Evolutionary conservation across 2,797 vertebrate species (phyloP).

Genomic region (Scolopax rusticola): DNA sequence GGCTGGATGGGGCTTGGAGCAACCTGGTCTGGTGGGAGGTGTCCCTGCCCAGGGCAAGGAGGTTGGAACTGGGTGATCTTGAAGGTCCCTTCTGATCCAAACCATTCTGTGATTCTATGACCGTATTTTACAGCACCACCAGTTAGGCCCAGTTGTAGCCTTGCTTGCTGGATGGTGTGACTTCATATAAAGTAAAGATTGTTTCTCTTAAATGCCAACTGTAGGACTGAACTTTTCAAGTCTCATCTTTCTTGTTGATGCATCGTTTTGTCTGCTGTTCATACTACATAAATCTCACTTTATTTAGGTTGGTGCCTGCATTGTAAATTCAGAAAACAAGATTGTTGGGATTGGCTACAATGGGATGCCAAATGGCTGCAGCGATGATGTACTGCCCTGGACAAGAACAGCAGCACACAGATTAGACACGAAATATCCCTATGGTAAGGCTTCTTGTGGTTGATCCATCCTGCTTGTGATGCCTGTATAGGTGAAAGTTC

Average conservation of each 20-base stretch:
- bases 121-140: neutral
- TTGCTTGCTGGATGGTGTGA: neutral
- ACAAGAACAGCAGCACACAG: slow-evolving; percentile 81
- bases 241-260: neutral
- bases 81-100: no score
- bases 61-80: no score
- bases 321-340: slow-evolving; percentile 95
- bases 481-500: neutral
- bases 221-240: neutral
- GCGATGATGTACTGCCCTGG: slow-evolving; percentile 92
- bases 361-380: slow-evolving; percentile 95
- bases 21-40: no score
- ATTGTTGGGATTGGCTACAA: slow-evolving; percentile 97
- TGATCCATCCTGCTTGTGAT: neutral
- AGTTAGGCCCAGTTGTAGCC: neutral
- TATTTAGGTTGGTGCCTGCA: slow-evolving; percentile 93
- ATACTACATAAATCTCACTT: neutral
- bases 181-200: neutral
- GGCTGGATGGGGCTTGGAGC: no score
- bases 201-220: neutral
- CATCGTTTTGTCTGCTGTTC: neutral
- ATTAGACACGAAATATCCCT: slow-evolving; percentile 94
- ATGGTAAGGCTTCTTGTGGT: slow-evolving; percentile 78
- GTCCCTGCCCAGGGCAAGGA: no score
- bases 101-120: no score